These are phyloP conservation scores for Synchiropus splendidus DNA, from an alignment of 2,113 vertebrate genomes.

Conservation along the genomic window DNA sequence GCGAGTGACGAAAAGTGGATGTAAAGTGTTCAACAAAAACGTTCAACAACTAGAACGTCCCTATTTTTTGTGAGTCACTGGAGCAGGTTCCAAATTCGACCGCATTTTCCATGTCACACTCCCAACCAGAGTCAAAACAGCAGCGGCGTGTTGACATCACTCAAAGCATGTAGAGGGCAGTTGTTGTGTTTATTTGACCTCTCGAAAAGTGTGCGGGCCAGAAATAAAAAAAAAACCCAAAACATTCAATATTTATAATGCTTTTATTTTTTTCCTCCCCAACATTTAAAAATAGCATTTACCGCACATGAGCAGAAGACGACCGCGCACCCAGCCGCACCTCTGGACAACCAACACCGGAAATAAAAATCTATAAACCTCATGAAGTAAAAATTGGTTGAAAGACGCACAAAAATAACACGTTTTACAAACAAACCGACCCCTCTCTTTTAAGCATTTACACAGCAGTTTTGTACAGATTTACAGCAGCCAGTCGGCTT, in stretches of 20 bases:
- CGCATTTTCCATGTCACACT: no score
- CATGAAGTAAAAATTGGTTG: conserved; percentile 40
- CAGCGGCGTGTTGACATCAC: no score
- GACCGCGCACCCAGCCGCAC: conserved; percentile 40
- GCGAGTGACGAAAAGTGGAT: no score
- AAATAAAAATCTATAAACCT: conserved; percentile 66
- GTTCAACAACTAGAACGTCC: no score
- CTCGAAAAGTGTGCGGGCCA: no score
- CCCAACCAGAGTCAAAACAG: no score
- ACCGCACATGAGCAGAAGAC: conserved; percentile 54
- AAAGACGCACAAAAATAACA: conserved; percentile 48
- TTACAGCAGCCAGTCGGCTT: conserved; percentile 16
- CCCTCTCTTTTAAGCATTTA: conserved; percentile 24
- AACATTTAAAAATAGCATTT: conserved; percentile 61
- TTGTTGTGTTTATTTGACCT: no score
- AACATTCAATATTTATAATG: no score
- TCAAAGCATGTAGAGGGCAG: no score
- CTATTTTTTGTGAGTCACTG: no score
- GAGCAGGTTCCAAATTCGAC: no score
- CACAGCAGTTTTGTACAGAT: conserved; percentile 25
- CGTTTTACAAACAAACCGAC: conserved; percentile 42
- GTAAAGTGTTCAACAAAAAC: no score
- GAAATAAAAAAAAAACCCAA: background rate
- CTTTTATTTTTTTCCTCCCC: background rate
- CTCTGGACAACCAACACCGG: conserved; percentile 46